Conservation (phyloP, 2,797 vertebrate species). For the Spinibarbus caldwelli region DNA sequence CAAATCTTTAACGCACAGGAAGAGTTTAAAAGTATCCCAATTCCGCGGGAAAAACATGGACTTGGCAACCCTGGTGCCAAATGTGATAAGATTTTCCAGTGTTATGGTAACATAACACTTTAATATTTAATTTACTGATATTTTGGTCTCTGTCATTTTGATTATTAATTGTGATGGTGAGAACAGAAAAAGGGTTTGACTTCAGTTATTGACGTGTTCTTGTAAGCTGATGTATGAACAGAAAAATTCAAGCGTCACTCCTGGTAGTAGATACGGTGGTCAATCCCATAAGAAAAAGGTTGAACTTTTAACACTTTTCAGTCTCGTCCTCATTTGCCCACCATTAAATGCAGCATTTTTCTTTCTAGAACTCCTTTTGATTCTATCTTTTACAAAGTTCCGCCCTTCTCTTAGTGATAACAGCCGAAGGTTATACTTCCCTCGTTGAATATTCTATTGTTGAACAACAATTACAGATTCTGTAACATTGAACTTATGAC, state of each 20-base stretch:
- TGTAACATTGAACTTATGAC: slow-evolving; percentile 27
- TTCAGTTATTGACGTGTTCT: background rate
- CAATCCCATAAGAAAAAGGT: background rate
- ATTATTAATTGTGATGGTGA: background rate
- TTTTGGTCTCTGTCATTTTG: background rate
- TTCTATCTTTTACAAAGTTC: background rate
- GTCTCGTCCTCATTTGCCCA: too few species aligned
- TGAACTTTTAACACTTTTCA: background rate
- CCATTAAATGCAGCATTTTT: background rate
- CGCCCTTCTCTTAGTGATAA: background rate
- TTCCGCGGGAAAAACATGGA: background rate
- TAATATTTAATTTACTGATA: background rate
- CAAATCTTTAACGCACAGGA: background rate
- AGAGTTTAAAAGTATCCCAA: background rate
- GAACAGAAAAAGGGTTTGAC: background rate
- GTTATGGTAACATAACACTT: background rate
- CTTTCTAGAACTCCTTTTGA: background rate
- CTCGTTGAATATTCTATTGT: background rate
- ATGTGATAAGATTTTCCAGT: background rate
- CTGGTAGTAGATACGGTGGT: background rate
- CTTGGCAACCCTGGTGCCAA: background rate
- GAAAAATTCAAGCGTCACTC: too few species aligned
- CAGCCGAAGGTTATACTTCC: background rate
- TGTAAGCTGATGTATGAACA: too few species aligned
- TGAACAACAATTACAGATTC: slow-evolving; percentile 43